Evolutionary conservation across 2,888 invertebrate genomes (phyloP), one percentile per base, ranked within the genome.

Genomic region (Linyphia triangularis): DNA sequence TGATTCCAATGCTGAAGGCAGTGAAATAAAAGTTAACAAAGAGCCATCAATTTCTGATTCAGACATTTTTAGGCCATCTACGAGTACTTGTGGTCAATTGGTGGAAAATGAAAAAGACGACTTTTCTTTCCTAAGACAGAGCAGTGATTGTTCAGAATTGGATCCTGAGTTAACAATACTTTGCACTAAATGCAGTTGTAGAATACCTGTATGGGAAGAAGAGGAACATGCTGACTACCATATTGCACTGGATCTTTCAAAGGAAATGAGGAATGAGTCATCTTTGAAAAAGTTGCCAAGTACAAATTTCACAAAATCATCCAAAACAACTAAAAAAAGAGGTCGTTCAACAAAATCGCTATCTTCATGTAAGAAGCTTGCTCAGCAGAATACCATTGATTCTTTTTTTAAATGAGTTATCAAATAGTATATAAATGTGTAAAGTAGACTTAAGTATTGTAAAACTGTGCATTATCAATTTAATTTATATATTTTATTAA

Each of bases 171-270:
- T 89, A 28, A 78, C 69, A 2, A 73, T 30, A 5, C 16, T 75
- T 19, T 98, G 97, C 93, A 91, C 93, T 0, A 95, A 96, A 92
- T 98, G 97, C 93, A 94, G 94, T 30, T 94, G 95, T 92, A 93
- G 92, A 89, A 93, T 97, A 78, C 92, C 94, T 13, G 90, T 94
- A 3, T 94, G 94, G 89, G 95, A 95, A 88, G 94, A 95, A 91
- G 92, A 94, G 0, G 96, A 96, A 92, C 98, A 98, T 93, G 93
- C 94, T 91, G 98, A 98, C 93, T 97, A 95, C 92, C 98, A 98
- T 92, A 94, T 96, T 91, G 98, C 98, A 5, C 95, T 95, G 92
- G 95, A 95, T 91, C 92, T 98, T 77, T 96, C 95, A 91, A 93
- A 94, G 91, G 94, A 95, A 83, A 69, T 89, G n/a, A 59, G 3